Conservation (phyloP, 2,113 vertebrate genomes). For the Bettongia penicillata region DNA sequence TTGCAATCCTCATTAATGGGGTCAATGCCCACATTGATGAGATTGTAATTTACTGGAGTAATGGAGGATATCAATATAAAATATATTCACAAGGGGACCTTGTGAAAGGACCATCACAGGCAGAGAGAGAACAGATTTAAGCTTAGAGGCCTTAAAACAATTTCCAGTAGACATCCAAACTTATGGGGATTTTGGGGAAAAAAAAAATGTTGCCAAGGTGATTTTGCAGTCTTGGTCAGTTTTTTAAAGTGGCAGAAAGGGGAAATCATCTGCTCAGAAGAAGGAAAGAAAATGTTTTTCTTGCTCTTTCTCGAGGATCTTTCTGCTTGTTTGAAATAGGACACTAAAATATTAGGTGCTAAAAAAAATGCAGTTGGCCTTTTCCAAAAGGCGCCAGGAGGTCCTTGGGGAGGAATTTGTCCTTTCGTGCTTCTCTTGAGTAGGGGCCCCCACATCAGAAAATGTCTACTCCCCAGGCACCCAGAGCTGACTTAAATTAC, state of each 20-base stretch:
- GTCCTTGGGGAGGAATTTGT: conserved; percentile 1
- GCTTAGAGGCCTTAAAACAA: background rate
- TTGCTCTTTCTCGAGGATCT: conserved; percentile 31
- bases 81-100: background rate
- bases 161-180: background rate
- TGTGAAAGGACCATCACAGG: conserved; percentile 7
- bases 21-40: background rate
- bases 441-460: background rate
- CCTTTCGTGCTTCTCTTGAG: background rate
- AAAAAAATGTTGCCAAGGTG: background rate
- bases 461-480: background rate
- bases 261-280: conserved; percentile 16
- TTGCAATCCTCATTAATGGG: too few species aligned
- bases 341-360: conserved; percentile 15
- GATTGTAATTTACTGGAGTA: background rate
- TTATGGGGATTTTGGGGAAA: background rate
- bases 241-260: background rate
- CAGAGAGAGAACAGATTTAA: background rate
- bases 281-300: background rate
- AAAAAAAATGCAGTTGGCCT: conserved; percentile 31
- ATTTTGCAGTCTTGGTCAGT: background rate
- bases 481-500: background rate
- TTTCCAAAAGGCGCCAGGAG: background rate
- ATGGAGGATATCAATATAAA: background rate
- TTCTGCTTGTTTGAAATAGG: conserved; percentile 31